Evolutionary conservation across 37 sponge, comb jelly and placozoan species (phyloP).

Genomic region (Agelas oroides): DNA sequence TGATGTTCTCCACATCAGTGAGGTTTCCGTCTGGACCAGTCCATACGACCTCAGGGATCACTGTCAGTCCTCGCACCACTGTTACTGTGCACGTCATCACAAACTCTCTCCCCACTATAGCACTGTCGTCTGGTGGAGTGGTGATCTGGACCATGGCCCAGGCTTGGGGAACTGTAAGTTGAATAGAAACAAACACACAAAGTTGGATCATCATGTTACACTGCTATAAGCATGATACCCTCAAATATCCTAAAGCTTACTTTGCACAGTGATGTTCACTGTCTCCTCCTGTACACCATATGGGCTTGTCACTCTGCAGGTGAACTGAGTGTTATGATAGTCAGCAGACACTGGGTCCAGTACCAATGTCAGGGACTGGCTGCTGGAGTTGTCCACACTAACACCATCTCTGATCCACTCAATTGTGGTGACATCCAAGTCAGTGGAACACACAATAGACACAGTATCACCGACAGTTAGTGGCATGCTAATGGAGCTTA

Average conservation of each 20-base stretch:
- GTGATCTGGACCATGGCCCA: slow-evolving; percentile 9
- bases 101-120: not conserved
- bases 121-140: not conserved
- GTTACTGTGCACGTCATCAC: slow-evolving; percentile 1
- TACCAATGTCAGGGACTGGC: too few relatives aligned
- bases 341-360: slow-evolving; percentile 3
- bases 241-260: not conserved
- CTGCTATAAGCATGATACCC: too few relatives aligned
- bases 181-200: not conserved
- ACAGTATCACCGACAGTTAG: too few relatives aligned
- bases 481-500: too few relatives aligned
- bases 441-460: too few relatives aligned
- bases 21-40: not conserved
- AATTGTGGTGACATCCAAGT: too few relatives aligned
- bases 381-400: too few relatives aligned
- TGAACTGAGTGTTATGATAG: not conserved
- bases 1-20: not conserved
- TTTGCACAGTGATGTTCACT: not conserved
- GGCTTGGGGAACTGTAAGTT: not conserved
- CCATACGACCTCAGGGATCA: not conserved
- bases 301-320: not conserved
- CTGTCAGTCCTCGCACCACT: not conserved
- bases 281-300: slow-evolving; percentile 12
- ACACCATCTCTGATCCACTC: too few relatives aligned
- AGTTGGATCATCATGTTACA: too few relatives aligned